Base-by-base conservation (phyloP, 2,797 vertebrate genomes). In the Erethizon dorsatum region DNA sequence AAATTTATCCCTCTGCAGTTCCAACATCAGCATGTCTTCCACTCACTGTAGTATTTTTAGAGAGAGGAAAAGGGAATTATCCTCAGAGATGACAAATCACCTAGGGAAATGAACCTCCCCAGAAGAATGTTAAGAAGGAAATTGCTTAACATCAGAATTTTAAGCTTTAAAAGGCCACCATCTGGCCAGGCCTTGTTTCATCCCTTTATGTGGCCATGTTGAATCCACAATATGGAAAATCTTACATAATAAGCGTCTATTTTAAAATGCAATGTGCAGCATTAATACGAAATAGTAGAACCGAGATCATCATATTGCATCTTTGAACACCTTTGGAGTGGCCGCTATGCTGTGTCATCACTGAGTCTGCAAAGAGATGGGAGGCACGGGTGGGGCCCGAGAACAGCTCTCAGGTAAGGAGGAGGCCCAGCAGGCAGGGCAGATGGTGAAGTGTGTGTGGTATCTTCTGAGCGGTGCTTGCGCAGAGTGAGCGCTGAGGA, bases 51-150 rank as follows among this genome's bases (percentile, higher is more conserved):
- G 12, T 80, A 80, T 85, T 83, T 6, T 92, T 85, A 89, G 95
- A 84, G 41, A 92, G 50, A 87, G 78, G 50, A 88, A 96, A 94
- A 71, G 33, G 50, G 18, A 95, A 88, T 88, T 88, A 79, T 88
- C 75, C 37, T 77, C 78, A 90, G 50, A 92, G 54, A 82, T 90
- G 90, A 96, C 73, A 95, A 94, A 96, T 88, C 92, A 83, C 89
- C 85, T 83, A 88, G n/a, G 28, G 45, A 97, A 95, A 56, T 96
- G 89, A 96, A 90, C 84, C 54, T 56, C 73, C 75, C 71, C 41
- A 91, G 69, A 96, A 45, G 59, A 90, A 96, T 92, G 73, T 83
- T 90, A 59, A 88, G 79, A 93, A 95, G 83, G 89, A 91, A 96
- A 88, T 95, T 82, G 61, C 82, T 90, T 90, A n/a, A 59, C 8